Percentiles rank a stretch among this genome's conserved stretches.
phyloP scores from a whole-genome alignment of 2,888 invertebrate species.

The Stenodera caucasica region DNA sequence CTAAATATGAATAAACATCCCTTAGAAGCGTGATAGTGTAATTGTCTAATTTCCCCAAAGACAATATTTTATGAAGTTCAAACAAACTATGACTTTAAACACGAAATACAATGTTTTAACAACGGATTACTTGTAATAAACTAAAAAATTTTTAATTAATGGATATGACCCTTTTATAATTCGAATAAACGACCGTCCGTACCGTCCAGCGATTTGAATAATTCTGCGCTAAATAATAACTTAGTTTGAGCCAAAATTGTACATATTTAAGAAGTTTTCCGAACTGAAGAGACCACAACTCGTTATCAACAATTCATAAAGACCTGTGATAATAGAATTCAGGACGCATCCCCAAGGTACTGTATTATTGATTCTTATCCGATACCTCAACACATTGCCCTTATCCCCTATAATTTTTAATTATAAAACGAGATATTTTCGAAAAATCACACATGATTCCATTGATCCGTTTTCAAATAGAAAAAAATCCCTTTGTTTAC shows the following conservation, averaged over 20 bases:
- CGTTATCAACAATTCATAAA: constrained; percentile 8
- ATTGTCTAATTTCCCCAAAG: constrained; percentile 33
- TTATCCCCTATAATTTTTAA: neutral
- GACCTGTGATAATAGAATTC: constrained; percentile 7
- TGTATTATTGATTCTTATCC: constrained; percentile 8
- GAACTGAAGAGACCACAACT: neutral
- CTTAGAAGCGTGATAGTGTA: constrained; percentile 22
- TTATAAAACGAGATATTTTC: neutral
- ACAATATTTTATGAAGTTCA: constrained; percentile 21
- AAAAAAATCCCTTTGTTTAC: constrained; percentile 19
- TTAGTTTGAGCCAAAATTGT: neutral
- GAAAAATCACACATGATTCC: neutral
- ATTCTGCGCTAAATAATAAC: too few relatives aligned
- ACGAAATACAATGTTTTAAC: too few relatives aligned
- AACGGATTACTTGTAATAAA: constrained; percentile 6
- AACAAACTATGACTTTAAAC: too few relatives aligned
- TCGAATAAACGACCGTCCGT: too few relatives aligned
- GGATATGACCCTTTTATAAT: too few relatives aligned
- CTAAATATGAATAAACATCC: constrained; percentile 1
- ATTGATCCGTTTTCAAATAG: neutral
- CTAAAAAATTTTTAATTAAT: too few relatives aligned
- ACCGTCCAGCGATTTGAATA: too few relatives aligned
- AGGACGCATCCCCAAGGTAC: neutral
- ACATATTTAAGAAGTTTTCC: neutral
- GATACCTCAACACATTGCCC: too few relatives aligned